Evolutionary conservation across 1,140 invertebrate species (phyloP).

Genomic region (Melanaphis sacchari): DNA sequence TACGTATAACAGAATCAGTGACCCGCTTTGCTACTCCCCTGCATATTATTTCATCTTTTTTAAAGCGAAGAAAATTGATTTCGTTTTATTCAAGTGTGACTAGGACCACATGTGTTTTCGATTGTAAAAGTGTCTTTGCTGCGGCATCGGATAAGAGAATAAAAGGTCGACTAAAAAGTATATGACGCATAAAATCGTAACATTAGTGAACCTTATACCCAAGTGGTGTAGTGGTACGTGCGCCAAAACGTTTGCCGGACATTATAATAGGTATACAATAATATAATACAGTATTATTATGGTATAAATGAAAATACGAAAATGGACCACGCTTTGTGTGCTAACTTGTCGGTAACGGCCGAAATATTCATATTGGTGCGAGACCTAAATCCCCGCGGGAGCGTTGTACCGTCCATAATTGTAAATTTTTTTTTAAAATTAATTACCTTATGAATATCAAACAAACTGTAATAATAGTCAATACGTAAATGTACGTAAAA

Average conservation of each 20-base stretch:
- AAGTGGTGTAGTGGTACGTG: neutral
- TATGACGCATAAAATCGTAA: neutral
- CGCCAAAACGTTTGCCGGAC: neutral
- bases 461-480: neutral
- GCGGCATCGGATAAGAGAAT: neutral
- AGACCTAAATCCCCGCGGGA: neutral
- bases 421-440: neutral
- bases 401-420: neutral
- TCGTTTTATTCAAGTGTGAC: neutral
- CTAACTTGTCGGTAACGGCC: neutral
- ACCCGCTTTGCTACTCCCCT: neutral
- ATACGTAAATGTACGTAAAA: too few species aligned
- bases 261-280: neutral
- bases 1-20: neutral
- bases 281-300: neutral
- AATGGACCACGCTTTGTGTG: neutral
- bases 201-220: neutral
- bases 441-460: neutral
- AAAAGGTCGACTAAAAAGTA: neutral
- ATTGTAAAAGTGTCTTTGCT: conserved; percentile 2
- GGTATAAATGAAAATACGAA: neutral
- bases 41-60: neutral
- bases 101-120: conserved; percentile 4
- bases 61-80: conserved; percentile 6
- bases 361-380: neutral